Conservation (phyloP, 2,113 vertebrate species). For the Lepus europaeus region DNA sequence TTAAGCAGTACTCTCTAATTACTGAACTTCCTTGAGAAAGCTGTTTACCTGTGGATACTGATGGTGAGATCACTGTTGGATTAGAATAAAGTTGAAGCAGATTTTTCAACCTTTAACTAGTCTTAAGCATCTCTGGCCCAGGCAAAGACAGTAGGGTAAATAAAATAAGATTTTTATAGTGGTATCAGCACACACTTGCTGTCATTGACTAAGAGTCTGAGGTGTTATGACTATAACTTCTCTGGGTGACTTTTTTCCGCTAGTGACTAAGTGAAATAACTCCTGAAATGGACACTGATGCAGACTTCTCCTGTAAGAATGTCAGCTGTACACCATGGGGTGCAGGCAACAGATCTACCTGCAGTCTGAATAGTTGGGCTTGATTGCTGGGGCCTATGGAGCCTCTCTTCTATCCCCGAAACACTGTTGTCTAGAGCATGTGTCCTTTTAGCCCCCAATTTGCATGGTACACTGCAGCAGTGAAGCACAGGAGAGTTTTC, state of each 20-base stretch:
- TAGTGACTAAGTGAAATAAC: constrained; percentile 43
- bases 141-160: not conserved
- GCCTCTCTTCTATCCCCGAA: not conserved
- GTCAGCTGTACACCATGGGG: not conserved
- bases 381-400: not conserved
- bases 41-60: constrained; percentile 14
- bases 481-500: not conserved
- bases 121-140: constrained; percentile 18
- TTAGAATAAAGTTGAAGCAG: constrained; percentile 37
- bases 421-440: not conserved
- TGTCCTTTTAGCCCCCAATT: constrained; percentile 26
- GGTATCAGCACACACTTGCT: constrained; percentile 37
- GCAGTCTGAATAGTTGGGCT: not conserved
- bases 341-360: not conserved
- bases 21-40: constrained; percentile 28
- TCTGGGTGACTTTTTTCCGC: constrained; percentile 55
- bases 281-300: constrained; percentile 15
- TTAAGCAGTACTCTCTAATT: not conserved
- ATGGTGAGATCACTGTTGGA: not conserved
- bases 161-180: constrained; percentile 58
- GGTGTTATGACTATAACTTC: constrained; percentile 47
- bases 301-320: constrained; percentile 25
- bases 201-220: constrained; percentile 24
- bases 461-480: not conserved
- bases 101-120: constrained; percentile 36